Evolutionary conservation across 2,113 vertebrate genomes (phyloP).

Genomic region (Hymenochirus boettgeri): DNA sequence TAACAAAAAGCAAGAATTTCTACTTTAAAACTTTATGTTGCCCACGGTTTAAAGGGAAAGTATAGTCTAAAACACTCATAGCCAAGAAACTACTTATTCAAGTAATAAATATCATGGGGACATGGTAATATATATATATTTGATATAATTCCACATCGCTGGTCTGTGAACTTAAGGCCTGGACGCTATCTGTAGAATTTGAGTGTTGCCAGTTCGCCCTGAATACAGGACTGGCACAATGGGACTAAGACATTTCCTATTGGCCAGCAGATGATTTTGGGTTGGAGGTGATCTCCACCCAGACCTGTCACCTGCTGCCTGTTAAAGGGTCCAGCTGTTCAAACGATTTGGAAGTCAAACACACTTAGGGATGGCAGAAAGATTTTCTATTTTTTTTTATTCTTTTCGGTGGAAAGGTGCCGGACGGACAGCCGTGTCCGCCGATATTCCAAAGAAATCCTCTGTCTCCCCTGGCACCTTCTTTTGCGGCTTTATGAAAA

Average conservation of each 20-base stretch:
- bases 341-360: constrained; percentile 14
- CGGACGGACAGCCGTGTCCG: constrained; percentile 25
- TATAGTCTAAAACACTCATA: too few species aligned
- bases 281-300: constrained; percentile 30
- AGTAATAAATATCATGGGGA: too few species aligned
- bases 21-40: too few species aligned
- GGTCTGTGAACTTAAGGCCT: neutral
- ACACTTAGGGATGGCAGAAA: constrained; percentile 12
- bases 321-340: constrained; percentile 21
- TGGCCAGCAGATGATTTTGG: neutral
- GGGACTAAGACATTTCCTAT: constrained; percentile 3
- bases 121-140: too few species aligned
- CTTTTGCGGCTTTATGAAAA: constrained; percentile 39
- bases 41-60: too few species aligned
- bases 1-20: too few species aligned
- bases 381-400: constrained; percentile 2
- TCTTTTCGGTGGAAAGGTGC: constrained; percentile 2
- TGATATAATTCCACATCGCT: neutral
- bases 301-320: constrained; percentile 26
- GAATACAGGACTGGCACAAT: neutral
- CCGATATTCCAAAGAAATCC: constrained; percentile 24
- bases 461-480: constrained; percentile 27
- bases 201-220: neutral
- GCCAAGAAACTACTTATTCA: too few species aligned
- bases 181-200: neutral